phyloP scores from a whole-genome alignment of 1,140 invertebrate species.

The Apis cerana region DNA sequence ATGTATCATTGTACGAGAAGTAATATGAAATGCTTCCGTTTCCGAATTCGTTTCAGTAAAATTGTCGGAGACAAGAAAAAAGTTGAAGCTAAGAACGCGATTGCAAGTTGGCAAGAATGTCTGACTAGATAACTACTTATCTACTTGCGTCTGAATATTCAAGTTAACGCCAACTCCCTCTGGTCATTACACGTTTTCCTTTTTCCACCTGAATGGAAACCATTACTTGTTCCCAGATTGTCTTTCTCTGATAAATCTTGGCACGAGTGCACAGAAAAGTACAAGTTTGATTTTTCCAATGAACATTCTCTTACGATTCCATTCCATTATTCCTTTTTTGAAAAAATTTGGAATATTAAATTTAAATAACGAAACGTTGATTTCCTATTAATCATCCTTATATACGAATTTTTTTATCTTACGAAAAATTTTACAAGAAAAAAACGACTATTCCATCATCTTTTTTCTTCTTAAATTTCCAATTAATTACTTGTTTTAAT shows the following conservation, averaged over 20 bases:
- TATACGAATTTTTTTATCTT: no score
- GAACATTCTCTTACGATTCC: neutral
- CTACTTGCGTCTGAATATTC: slow-evolving; percentile 49
- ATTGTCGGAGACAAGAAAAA: neutral
- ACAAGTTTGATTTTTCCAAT: neutral
- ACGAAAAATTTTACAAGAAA: no score
- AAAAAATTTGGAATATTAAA: neutral
- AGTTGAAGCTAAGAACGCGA: neutral
- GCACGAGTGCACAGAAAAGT: neutral
- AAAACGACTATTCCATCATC: no score
- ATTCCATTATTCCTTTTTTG: neutral
- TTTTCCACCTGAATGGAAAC: slow-evolving; percentile 34
- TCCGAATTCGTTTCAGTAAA: neutral
- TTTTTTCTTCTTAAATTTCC: no score
- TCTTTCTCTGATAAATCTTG: slow-evolving; percentile 35
- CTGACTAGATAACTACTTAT: slow-evolving; percentile 38
- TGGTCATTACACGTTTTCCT: slow-evolving; percentile 41
- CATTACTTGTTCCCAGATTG: slow-evolving; percentile 50
- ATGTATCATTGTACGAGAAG: no score
- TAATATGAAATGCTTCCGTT: no score
- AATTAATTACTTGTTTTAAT: no score
- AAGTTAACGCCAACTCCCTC: slow-evolving; percentile 36
- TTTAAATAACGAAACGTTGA: no score
- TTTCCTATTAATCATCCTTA: no score
- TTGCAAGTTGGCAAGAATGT: slow-evolving; percentile 23